Evolutionary conservation across 92 coral and sea anemone species (phyloP), one percentile per base, ranked within the genome.

Genomic region (Parazoanthus darwini): DNA sequence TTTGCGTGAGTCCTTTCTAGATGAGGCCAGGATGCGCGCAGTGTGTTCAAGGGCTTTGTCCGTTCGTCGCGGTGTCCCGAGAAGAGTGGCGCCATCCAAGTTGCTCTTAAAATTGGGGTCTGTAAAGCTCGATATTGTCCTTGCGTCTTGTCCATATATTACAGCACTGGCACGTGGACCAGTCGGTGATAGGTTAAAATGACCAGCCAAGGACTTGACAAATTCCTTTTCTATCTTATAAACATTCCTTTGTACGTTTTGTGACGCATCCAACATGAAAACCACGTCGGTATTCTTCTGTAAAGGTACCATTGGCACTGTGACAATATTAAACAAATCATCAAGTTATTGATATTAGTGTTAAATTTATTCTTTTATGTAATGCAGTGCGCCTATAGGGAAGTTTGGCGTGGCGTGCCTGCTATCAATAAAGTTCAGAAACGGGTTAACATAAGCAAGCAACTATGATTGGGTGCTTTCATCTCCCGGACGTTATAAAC

Each of bases 241-340:
- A 33, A 81, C 79, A 29, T 77, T 68, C 42, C 11, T 25, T 73
- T 87, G 82, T 16, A 82, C 88, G 82, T 86, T 91, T 65, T 82
- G 85, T 15, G 93, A 91, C 15, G 90, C 93, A 91, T 91, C 93
- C 83, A 91, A 67, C 72, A 91, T 63, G 86, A 91, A 89, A 14
- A 91, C 56, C 9, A 91, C 82, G 42, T 91, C 93, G 5, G 87
- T 83, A 44, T 83, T 83, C 78, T 71, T 59, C 63, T 68, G 66
- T 9, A 83, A 76, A 67, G 87, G 87, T 74, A 46, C 87, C 6
- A 29, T 83, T 23, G 87, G 78, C 38, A 83, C 87, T 83, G 25
- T 76, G 46, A 76, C 46, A 51, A 72, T 38, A 4, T 26, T 3
- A 63, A 8, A 63, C 8, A 44, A 42, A 36, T 4, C 5, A 37